Evolutionary conservation across 1,140 invertebrate genomes (phyloP), one percentile per base, ranked within the genome.

Genomic region (Drosophila malerkotliana): DNA sequence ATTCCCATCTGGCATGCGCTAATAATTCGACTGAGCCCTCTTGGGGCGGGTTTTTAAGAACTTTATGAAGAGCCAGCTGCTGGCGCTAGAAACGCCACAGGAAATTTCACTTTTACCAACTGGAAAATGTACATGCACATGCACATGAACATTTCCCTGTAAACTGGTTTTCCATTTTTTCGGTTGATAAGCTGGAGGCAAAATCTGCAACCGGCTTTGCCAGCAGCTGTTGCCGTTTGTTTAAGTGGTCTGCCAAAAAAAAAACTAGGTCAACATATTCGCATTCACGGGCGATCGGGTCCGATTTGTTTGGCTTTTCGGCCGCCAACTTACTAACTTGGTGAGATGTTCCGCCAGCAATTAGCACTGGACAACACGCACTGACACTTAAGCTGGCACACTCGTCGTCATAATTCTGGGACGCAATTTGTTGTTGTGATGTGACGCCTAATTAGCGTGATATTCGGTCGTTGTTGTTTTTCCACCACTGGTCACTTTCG

Each of bases 1-100:
- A 87, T 88, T 72, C 48, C 61, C 66, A 87, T 88, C 83, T 79
- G 60, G 84, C 83, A 83, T 87, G 83, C 75, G 83, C 83, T 87
- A 87, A 88, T 87, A 88, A 87, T 55, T 88, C 76, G 67, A 73
- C 59, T 37, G 57, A 47, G 63, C 30, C 48, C 41, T 47, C 9
- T 9, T 3, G 47, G 37, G 14, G 32, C 32, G 28, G 52, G 32
- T 44, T 8, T 54, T 37, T 69, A 51, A 82, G 83, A 87, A 81
- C 61, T 54, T 77, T 62, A 58, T 47, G 44, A 48, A 55, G 61
- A 4, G 12, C 34, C 34, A 37, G 18, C 41, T 24, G 28, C 41
- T 68, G 58, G 26, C 30, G 51, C 34, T 53, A 24, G 6, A 39
- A 21, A 64, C 34, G 45, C 37, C 52, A 21, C 39, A 52, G 30